Conservation (phyloP, 2,797 vertebrate genomes). For the Acrocephalus scirpaceus region DNA sequence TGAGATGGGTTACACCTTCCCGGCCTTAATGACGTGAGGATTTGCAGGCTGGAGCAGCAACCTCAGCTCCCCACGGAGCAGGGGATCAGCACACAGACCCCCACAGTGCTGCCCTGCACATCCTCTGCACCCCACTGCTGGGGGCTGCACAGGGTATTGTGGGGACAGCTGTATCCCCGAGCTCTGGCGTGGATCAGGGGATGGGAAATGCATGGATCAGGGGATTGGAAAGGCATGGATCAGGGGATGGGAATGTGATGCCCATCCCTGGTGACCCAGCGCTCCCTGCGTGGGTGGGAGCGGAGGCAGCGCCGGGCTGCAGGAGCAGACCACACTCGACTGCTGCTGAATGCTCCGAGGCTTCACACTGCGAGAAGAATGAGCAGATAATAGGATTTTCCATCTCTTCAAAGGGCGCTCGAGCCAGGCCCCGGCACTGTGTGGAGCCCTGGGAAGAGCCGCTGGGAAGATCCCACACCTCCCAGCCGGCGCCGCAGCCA, state of each 20-base stretch:
- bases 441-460: constrained; percentile 9
- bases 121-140: not conserved
- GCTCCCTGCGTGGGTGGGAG: not conserved
- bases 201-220: not conserved
- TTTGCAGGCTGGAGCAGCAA: not conserved
- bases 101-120: not conserved
- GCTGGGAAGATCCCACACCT: not conserved
- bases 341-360: constrained; percentile 53
- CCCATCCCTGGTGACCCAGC: not conserved
- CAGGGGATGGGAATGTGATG: not conserved
- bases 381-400: constrained; percentile 70
- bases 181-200: not conserved
- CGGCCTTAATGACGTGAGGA: not conserved
- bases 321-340: constrained; percentile 42
- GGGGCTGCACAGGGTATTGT: not conserved
- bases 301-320: not conserved
- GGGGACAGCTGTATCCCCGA: not conserved
- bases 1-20: constrained; percentile 30
- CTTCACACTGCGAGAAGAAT: constrained; percentile 53
- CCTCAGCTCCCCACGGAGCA: not conserved
- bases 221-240: not conserved
- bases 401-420: constrained; percentile 37
- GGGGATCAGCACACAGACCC: not conserved
- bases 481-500: not conserved
- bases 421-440: not conserved